phyloP scores from a whole-genome alignment of 1,140 invertebrate genomes.

The Onthophagus taurus region DNA sequence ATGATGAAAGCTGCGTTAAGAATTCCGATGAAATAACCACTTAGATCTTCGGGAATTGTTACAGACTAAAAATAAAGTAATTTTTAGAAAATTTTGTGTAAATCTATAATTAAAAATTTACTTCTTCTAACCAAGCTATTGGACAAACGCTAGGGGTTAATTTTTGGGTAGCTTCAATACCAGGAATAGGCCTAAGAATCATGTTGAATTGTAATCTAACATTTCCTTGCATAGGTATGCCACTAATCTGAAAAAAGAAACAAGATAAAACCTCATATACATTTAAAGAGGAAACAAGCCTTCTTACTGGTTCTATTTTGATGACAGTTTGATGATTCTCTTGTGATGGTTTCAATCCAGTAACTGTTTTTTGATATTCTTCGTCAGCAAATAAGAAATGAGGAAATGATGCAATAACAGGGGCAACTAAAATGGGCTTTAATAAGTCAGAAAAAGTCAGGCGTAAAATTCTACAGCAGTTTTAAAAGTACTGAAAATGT shows the following conservation, averaged over 20 bases:
- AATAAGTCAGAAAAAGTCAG: no score
- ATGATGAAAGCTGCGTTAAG: no score
- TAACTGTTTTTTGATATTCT: conserved; percentile 18
- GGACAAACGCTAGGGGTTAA: neutral
- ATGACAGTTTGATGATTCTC: conserved; percentile 21
- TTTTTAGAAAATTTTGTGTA: no score
- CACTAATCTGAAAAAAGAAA: conserved; percentile 9
- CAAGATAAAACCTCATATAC: no score
- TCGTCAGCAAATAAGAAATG: conserved; percentile 27
- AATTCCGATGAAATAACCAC: no score
- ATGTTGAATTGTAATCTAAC: conserved; percentile 6
- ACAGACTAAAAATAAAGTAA: no score
- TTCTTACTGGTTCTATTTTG: conserved; percentile 26
- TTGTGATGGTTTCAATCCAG: conserved; percentile 14
- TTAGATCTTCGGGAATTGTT: no score
- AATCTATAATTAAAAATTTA: no score
- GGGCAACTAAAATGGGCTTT: conserved; percentile 24
- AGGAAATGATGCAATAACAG: conserved; percentile 24
- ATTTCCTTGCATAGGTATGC: neutral
- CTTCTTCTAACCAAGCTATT: neutral
- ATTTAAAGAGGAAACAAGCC: no score
- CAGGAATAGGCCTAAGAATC: conserved; percentile 6
- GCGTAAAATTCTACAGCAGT: no score
- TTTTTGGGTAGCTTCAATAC: neutral
- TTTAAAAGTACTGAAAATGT: no score